Conservation (phyloP, 2,888 invertebrate genomes). For the Diarsia dahlii region DNA sequence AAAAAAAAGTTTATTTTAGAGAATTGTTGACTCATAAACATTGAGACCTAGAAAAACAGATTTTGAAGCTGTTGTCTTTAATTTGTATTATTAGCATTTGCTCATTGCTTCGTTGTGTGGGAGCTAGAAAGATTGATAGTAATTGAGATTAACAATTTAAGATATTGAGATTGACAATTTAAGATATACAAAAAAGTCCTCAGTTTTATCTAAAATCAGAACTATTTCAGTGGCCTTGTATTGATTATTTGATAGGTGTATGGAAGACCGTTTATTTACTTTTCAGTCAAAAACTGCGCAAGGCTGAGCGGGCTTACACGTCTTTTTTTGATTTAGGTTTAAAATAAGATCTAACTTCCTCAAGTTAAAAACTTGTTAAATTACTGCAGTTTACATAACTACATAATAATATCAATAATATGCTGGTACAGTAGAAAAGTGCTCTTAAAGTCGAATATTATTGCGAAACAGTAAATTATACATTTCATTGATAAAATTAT, state of each 20-base stretch:
- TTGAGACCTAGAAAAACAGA: conserved; percentile 48
- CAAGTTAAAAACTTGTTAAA: not conserved
- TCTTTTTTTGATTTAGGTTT: not conserved
- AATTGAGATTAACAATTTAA: conserved; percentile 43
- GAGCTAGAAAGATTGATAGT: conserved; percentile 17
- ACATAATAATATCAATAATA: not conserved
- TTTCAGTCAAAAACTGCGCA: not conserved
- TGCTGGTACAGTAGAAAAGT: conserved; percentile 8
- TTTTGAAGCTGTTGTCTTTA: conserved; percentile 45
- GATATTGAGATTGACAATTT: conserved; percentile 44
- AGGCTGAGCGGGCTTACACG: not conserved
- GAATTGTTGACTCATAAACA: conserved; percentile 29
- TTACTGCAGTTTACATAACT: not conserved
- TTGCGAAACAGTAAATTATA: not conserved
- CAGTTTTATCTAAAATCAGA: conserved; percentile 24
- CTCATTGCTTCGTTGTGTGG: conserved; percentile 19
- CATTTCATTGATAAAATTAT: conserved; percentile 4
- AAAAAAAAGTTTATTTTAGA: conserved; percentile 47
- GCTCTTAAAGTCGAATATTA: conserved; percentile 1
- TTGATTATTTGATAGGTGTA: conserved; percentile 11
- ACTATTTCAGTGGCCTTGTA: conserved; percentile 21
- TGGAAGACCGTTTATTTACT: not conserved
- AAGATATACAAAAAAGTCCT: conserved; percentile 13
- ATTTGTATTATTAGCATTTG: conserved; percentile 39
- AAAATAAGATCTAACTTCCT: not conserved